Conservation (phyloP, 2,797 vertebrate genomes). For the Pygocentrus nattereri region DNA sequence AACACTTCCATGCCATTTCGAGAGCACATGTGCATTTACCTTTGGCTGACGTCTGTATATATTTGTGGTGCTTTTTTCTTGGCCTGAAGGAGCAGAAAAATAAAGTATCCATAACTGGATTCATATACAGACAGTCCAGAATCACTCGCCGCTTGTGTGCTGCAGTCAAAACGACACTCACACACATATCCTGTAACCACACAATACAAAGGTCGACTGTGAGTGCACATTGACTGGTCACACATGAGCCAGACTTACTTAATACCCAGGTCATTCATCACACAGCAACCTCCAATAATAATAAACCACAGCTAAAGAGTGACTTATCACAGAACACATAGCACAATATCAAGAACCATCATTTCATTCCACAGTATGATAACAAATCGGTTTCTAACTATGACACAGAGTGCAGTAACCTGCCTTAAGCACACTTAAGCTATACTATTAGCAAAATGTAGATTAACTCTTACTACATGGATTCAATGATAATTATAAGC, state of each 20-base stretch:
- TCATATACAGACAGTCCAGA: neutral
- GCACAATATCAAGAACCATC: neutral
- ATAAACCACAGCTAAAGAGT: neutral
- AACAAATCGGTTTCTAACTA: neutral
- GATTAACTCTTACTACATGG: too few relatives aligned
- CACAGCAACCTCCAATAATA: neutral
- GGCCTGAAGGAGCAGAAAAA: conserved; percentile 20
- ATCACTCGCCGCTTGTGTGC: neutral
- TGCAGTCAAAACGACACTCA: neutral
- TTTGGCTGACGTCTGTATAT: conserved; percentile 5
- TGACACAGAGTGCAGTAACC: neutral
- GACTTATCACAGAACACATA: neutral
- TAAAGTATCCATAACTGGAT: conserved; percentile 31
- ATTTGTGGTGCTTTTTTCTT: conserved; percentile 29
- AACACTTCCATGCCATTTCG: neutral
- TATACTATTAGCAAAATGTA: too few relatives aligned
- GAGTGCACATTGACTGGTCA: neutral
- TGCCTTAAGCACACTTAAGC: too few relatives aligned
- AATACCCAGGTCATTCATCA: conserved; percentile 6
- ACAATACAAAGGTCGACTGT: conserved; percentile 27
- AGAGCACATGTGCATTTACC: conserved; percentile 35
- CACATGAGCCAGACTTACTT: neutral
- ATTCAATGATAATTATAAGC: too few relatives aligned
- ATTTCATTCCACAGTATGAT: neutral
- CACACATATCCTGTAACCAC: neutral